Evolutionary conservation across 2,113 vertebrate genomes (phyloP).

Genomic region (Vulpes vulpes): DNA sequence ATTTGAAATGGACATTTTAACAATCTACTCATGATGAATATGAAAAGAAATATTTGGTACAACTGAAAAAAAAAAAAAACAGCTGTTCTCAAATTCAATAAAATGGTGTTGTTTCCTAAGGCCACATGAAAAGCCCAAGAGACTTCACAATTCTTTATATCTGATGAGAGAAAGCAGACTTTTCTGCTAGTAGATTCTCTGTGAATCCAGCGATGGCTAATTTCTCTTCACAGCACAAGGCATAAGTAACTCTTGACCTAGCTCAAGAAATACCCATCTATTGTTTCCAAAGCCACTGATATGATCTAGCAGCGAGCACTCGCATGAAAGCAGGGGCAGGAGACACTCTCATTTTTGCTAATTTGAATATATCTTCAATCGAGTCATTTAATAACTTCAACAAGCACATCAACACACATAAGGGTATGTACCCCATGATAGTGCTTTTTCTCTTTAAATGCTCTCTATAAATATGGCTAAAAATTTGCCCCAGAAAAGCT

Average conservation of each 20-base stretch:
- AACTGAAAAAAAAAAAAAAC: slow-evolving; percentile 1
- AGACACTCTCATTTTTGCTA: not conserved
- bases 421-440: not conserved
- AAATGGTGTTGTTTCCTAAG: slow-evolving; percentile 34
- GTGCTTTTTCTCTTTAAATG: not conserved
- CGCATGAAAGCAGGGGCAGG: not conserved
- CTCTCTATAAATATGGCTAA: not conserved
- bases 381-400: slow-evolving; percentile 48
- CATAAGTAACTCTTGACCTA: slow-evolving; percentile 11
- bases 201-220: not conserved
- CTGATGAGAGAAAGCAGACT: not conserved
- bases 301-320: not conserved
- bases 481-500: slow-evolving; percentile 12
- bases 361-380: not conserved
- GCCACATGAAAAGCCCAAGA: slow-evolving; percentile 32
- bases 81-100: slow-evolving; percentile 2
- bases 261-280: slow-evolving; percentile 26
- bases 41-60: not conserved
- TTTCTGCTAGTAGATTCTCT: not conserved
- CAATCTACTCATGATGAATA: slow-evolving; percentile 7
- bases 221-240: slow-evolving; percentile 14
- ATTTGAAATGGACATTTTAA: slow-evolving; percentile 24
- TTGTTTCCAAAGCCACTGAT: not conserved
- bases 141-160: not conserved
- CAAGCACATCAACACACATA: slow-evolving; percentile 10